These are phyloP conservation scores for Osmoderma eremita DNA, from an alignment of 2,888 invertebrate genomes.

Conservation along the genomic window DNA sequence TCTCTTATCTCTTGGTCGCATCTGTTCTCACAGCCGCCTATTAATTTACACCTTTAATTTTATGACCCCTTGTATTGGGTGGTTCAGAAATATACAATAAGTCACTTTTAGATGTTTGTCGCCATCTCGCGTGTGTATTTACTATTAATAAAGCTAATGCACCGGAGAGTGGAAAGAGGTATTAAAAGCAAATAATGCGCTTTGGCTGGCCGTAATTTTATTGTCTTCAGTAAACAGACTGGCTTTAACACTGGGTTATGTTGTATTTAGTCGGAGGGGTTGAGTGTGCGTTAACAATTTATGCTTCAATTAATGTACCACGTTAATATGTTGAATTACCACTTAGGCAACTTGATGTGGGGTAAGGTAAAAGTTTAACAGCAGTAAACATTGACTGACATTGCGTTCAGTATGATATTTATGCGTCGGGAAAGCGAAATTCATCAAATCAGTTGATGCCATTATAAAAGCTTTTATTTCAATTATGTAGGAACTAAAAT, in stretches of 20 bases:
- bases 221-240: slow-evolving; percentile 34
- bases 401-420: too few species aligned
- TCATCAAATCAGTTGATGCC: too few species aligned
- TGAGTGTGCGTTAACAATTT: slow-evolving; percentile 25
- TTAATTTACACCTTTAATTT: slow-evolving; percentile 58
- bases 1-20: slow-evolving; percentile 54
- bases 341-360: slow-evolving; percentile 15
- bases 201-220: slow-evolving; percentile 33
- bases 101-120: slow-evolving; percentile 43
- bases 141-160: slow-evolving; percentile 38
- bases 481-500: too few species aligned
- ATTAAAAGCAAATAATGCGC: slow-evolving; percentile 36
- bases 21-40: slow-evolving; percentile 54
- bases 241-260: neutral
- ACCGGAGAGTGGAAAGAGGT: slow-evolving; percentile 24
- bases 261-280: slow-evolving; percentile 15
- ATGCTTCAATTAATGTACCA: slow-evolving; percentile 30
- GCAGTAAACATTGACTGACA: neutral
- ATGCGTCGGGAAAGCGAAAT: too few species aligned
- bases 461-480: too few species aligned
- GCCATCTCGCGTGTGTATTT: slow-evolving; percentile 36
- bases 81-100: slow-evolving; percentile 41
- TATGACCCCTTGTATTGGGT: slow-evolving; percentile 47
- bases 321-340: slow-evolving; percentile 23
- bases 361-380: slow-evolving; percentile 12